Conservation (phyloP, 2,888 invertebrate genomes). For the Coenonympha arcania region DNA sequence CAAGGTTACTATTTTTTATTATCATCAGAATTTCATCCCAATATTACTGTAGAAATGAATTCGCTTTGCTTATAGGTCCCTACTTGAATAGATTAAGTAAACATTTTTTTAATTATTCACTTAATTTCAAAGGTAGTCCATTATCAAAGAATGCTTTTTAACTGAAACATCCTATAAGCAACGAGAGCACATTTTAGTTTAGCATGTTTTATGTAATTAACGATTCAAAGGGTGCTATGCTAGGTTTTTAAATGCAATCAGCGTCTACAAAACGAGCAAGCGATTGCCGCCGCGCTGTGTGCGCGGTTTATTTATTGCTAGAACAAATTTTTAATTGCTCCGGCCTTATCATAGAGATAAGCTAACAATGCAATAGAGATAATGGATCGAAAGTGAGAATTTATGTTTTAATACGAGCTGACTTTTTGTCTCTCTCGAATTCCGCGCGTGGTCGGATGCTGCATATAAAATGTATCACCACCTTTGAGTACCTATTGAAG, state of each 20-base stretch:
- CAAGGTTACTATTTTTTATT: no score
- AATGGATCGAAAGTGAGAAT: constrained; percentile 59
- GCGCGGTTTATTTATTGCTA: constrained; percentile 35
- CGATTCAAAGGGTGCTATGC: not conserved
- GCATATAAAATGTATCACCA: not conserved
- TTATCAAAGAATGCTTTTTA: not conserved
- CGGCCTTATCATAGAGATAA: constrained; percentile 49
- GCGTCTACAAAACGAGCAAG: constrained; percentile 25
- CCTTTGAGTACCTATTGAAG: not conserved
- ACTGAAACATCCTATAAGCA: not conserved
- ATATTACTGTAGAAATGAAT: no score
- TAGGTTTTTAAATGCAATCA: constrained; percentile 28
- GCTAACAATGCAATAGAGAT: constrained; percentile 50
- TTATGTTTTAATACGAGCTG: constrained; percentile 48
- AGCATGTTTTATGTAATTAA: constrained; percentile 3
- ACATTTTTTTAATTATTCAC: not conserved
- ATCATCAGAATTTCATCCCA: no score
- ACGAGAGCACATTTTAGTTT: not conserved
- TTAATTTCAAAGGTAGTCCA: not conserved
- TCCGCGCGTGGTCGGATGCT: constrained; percentile 22
- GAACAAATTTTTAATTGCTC: constrained; percentile 61
- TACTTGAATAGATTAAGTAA: no score
- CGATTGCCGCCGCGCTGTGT: constrained; percentile 22
- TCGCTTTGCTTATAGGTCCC: no score
- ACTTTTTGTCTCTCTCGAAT: constrained; percentile 30